Evolutionary conservation across 2,113 vertebrate species (phyloP), one percentile per base, ranked within the genome.

Genomic region (Cichladusa arquata): DNA sequence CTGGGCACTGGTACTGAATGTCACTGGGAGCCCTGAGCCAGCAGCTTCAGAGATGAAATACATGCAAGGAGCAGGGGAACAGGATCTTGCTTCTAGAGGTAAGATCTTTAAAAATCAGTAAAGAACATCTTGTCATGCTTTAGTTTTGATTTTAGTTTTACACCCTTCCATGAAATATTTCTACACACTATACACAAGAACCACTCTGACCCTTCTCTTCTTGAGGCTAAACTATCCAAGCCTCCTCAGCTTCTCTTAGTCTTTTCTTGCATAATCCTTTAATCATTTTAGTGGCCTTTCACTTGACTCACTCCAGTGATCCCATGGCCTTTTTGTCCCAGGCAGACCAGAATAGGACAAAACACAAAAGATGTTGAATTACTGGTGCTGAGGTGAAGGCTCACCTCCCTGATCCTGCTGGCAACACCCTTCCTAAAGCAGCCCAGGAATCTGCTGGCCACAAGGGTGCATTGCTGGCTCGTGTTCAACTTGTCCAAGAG

Each of bases 381-480:
- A 50, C 20, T 29, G n/a, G 48, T 14, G 25, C 26, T 25, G 19
- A 77, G 28, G 12, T 24, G 48, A 86, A 92, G 70, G 53, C n/a
- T 79, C 57, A 51, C 12, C 16, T 74, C 44, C 16, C 34, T 64
- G 29, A 90, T 29, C 13, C 44, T 85, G 33, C 22, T 81, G 33
- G 34, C 11, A 85, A 19, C 25, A 47, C 28, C 56, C 12, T 40
- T 92, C 34, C 40, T 44, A 61, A 79, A 50, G 54, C 62, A 88
- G 53, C 12, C 45, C 40, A 45, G 45, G 31, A 86, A 80, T 40
- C 11, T 72, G 44, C 45, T 66, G 67, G 86, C 71, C 79, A 85
- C 50, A 82, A 90, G 71, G 31, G 66, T 82, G 73, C 90, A 87
- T 84, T 93, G 65, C 78, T 93, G 91, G 82, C 85, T 90, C 61